phyloP scores from a whole-genome alignment of 23 tunicate species.

The Trididemnum clinides region DNA sequence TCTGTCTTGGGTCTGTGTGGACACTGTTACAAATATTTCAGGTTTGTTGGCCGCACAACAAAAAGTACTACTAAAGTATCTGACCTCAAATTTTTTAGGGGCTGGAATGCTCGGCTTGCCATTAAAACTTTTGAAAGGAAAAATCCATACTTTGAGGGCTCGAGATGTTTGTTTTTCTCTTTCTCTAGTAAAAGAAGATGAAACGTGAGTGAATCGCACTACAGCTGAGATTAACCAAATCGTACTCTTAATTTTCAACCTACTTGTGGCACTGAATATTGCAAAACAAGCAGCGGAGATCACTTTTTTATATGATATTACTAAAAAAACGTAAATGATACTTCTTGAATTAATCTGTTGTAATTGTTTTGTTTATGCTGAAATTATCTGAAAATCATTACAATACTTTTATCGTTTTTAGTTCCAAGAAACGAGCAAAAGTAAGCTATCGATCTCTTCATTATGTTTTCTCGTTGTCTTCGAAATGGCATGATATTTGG shows the following conservation, averaged over 20 bases:
- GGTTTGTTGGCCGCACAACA: constrained; percentile 22
- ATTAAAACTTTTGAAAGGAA: constrained; percentile 31
- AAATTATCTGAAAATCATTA: no score
- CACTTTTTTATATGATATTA: no score
- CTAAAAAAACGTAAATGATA: no score
- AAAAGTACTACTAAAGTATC: not conserved
- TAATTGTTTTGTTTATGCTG: no score
- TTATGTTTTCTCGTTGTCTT: constrained; percentile 47
- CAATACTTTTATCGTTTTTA: no score
- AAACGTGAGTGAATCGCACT: no score
- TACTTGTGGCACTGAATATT: no score
- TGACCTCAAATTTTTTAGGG: constrained; percentile 23
- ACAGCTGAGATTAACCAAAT: no score
- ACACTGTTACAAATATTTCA: constrained; percentile 21
- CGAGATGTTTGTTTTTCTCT: constrained; percentile 58
- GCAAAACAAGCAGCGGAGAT: no score
- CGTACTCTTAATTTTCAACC: no score
- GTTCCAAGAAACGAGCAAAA: constrained; percentile 48
- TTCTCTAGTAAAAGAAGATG: constrained; percentile 43
- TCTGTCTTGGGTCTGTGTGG: constrained; percentile 43
- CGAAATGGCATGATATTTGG: constrained; percentile 79
- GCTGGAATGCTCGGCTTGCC: constrained; percentile 51
- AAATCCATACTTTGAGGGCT: constrained; percentile 37
- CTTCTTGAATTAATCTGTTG: no score
- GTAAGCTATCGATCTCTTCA: constrained; percentile 56